A percentile compares a stretch with the other conserved stretches of the same genome.
phyloP scores from a whole-genome alignment of 1,140 invertebrate genomes.

The Lordiphosa stackelbergi region DNA sequence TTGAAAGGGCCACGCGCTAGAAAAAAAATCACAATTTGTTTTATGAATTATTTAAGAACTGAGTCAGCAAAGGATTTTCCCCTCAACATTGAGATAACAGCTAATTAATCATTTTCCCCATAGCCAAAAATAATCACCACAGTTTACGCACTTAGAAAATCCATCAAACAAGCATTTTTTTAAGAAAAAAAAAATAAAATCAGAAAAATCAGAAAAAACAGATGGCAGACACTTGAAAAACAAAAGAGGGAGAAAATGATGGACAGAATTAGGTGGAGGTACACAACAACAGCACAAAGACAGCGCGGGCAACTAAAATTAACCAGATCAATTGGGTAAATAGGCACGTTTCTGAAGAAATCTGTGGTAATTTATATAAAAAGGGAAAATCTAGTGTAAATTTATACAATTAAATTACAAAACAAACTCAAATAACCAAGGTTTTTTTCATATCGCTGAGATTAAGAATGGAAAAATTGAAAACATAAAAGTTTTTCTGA shows the following conservation, averaged over 20 bases:
- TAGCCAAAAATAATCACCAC: conserved; percentile 40
- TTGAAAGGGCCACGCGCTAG: conserved; percentile 37
- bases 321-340: conserved; percentile 35
- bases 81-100: conserved; percentile 22
- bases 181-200: too few species aligned
- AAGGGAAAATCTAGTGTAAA: too few species aligned
- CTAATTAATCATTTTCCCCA: conserved; percentile 59
- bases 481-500: too few species aligned
- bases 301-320: conserved; percentile 31
- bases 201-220: conserved; percentile 24
- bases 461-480: too few species aligned
- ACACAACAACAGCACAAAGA: conserved; percentile 1
- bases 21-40: conserved; percentile 13
- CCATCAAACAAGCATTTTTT: conserved; percentile 58
- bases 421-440: too few species aligned
- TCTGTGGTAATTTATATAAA: too few species aligned
- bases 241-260: conserved; percentile 19
- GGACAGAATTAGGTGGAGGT: conserved; percentile 36
- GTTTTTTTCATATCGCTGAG: too few species aligned
- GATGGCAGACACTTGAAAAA: conserved; percentile 40
- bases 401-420: too few species aligned
- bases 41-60: conserved; percentile 55
- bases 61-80: conserved; percentile 68
- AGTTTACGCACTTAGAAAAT: conserved; percentile 68
- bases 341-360: not conserved